Base-by-base conservation (phyloP, 1,140 invertebrate species). In the Piezodorus guildinii region DNA sequence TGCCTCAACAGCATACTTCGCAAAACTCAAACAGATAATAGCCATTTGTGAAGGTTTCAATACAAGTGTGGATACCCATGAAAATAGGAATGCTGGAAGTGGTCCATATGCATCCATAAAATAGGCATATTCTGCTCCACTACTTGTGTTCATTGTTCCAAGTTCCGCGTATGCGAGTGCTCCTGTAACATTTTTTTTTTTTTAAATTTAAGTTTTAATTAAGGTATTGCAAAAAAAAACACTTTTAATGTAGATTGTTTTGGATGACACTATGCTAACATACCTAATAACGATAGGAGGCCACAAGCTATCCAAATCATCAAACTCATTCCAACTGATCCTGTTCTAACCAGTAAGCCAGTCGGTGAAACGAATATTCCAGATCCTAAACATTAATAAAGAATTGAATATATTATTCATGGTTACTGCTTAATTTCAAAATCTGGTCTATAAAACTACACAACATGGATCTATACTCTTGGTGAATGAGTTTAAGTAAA, bases 341-440 rank as follows among this genome's bases (percentile, higher is more conserved):
- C 91, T 63, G 91, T 93, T 73, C 92, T 83, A 74, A 86, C 80
- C 71, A 97, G 79, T 73, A 98, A 84, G 75, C 92, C 94, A 76
- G 92, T 92, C 71, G 94, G 94, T 75, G 93, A 96, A 74, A 98
- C 91, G 81, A 96, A 98, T 79, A 98, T 96, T 81, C 94, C 94
- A 77, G 91, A 94, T 71, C 92, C 90, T 89, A 72, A 30, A 71
- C 70, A 10, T 39, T 39, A 39, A 39, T 39, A 39, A 10, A 12
- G 12, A 39, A 39, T 39, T 39, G 12, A 39, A 39, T 39, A 39
- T 8, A 39, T 39, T 39, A 10, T 39, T 39, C 12, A 39, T 39
- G 3, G 12, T 39, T 10, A 39, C 12, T 1, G 1, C 34, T 39
- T 30, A 30, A 30, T 8, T 30, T 30, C 27, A 30, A 30, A 30